These are phyloP conservation scores for Poecilia gillii DNA, from an alignment of 2,797 vertebrate species.

Conservation along the genomic window DNA sequence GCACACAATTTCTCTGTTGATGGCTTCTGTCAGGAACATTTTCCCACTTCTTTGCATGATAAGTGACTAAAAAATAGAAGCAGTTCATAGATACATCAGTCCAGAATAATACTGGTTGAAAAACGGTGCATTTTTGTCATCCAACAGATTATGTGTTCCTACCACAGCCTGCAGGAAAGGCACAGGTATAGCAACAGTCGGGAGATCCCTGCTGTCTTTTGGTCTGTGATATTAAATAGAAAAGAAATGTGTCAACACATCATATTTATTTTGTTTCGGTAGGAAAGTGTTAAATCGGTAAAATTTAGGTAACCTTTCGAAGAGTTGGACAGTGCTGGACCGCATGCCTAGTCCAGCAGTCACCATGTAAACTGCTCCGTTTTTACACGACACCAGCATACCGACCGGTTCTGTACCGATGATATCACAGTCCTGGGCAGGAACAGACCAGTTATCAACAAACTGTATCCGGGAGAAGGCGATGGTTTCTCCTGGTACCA, in stretches of 20 bases:
- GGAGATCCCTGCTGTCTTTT: slow-evolving; percentile 45
- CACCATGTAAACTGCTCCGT: slow-evolving; percentile 78
- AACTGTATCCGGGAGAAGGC: slow-evolving; percentile 76
- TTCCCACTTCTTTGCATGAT: slow-evolving; percentile 69
- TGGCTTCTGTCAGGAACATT: slow-evolving; percentile 62
- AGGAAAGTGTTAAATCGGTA: neutral
- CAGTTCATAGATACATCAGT: neutral
- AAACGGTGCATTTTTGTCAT: neutral
- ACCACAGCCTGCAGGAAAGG: slow-evolving; percentile 66
- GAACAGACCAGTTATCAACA: slow-evolving; percentile 59
- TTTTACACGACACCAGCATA: slow-evolving; percentile 79
- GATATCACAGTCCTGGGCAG: slow-evolving; percentile 23
- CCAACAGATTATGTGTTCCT: slow-evolving; percentile 11
- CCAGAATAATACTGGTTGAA: neutral
- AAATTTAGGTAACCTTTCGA: slow-evolving; percentile 75
- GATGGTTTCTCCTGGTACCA: slow-evolving; percentile 32
- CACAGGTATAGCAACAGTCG: slow-evolving; percentile 37
- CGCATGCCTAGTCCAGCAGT: slow-evolving; percentile 49
- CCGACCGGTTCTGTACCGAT: slow-evolving; percentile 47
- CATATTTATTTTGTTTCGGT: neutral
- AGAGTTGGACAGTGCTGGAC: slow-evolving; percentile 56
- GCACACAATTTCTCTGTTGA: slow-evolving; percentile 56
- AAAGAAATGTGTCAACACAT: neutral
- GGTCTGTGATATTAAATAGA: slow-evolving; percentile 38
- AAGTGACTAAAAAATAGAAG: slow-evolving; percentile 47